These are phyloP conservation scores for Narcine bancroftii DNA, from an alignment of 2,113 vertebrate species.

Conservation along the genomic window DNA sequence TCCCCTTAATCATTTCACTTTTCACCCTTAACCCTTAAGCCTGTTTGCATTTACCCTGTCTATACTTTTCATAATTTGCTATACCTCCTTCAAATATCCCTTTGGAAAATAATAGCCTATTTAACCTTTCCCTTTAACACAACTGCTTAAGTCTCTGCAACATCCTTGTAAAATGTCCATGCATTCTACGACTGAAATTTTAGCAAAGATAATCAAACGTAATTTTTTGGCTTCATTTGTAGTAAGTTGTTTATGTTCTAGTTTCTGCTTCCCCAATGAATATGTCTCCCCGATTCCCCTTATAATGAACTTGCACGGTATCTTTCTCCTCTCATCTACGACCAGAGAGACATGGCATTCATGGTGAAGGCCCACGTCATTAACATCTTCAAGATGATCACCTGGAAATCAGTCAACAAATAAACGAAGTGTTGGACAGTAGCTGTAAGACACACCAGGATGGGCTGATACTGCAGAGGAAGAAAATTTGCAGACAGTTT, in stretches of 20 bases:
- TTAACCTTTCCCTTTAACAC: no score
- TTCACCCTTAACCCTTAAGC: no score
- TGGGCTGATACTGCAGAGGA: not conserved
- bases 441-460: not conserved
- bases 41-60: no score
- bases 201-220: not conserved
- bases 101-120: no score
- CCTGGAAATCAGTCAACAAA: constrained; percentile 1
- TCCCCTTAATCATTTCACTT: no score
- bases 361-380: not conserved
- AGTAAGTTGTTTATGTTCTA: not conserved
- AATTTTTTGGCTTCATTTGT: not conserved
- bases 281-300: not conserved
- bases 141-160: no score
- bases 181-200: constrained; percentile 1
- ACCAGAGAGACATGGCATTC: not conserved
- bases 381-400: not conserved
- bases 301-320: not conserved
- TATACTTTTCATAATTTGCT: no score
- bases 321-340: not conserved
- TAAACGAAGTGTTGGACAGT: not conserved
- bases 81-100: no score
- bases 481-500: not conserved
- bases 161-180: no score
- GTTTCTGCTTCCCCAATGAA: not conserved